Base-by-base conservation (phyloP, 2,888 invertebrate species). In the Ectemnius continuus region DNA sequence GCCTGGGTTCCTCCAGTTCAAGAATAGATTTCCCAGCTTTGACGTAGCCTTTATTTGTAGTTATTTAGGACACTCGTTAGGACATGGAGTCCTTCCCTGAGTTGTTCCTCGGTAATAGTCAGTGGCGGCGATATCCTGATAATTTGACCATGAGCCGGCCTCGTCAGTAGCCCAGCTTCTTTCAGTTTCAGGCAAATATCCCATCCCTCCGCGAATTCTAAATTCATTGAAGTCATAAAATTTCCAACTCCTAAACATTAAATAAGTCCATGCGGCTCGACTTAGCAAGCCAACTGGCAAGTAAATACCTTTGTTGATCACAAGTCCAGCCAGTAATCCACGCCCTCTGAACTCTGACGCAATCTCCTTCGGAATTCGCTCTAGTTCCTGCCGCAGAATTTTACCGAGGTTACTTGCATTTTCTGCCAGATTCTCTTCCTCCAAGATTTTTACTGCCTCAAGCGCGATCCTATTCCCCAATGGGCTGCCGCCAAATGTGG, bases 401-500 rank as follows among this genome's bases (percentile, higher is more conserved):
- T 93, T 90, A 1, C 97, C 97, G 91, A 96, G 92, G 83, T 91
- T 92, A n/a, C 92, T 92, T 0, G 97, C 93, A 88, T 96, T 96
- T 71, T 95, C 95, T 0, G 94, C 92, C 56, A 97, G 89, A 60
- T 94, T 94, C 87, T 97, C 96, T 76, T 96, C 95, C 87, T 95
- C 93, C 61, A 96, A 85, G 52, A 96, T 94, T 88, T 94, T 92
- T 2, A 97, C 90, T 3, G 96, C 94, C 62, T 94, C 94, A 61
- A 96, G 93, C 0, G 96, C 96, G 0, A 97, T 93, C 87, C 93
- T 93, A 77, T 94, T 95, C 0, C 94, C 96, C 20, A 97, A 90
- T 0, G 97, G 96, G 91, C 96, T 97, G 0, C 97, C 97, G 6
- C 97, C 97, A 84, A 95, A 97, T 0, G 97, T 97, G 0, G 96